Conservation (phyloP, 2,888 invertebrate species). For the Trachelus iudaicus region DNA sequence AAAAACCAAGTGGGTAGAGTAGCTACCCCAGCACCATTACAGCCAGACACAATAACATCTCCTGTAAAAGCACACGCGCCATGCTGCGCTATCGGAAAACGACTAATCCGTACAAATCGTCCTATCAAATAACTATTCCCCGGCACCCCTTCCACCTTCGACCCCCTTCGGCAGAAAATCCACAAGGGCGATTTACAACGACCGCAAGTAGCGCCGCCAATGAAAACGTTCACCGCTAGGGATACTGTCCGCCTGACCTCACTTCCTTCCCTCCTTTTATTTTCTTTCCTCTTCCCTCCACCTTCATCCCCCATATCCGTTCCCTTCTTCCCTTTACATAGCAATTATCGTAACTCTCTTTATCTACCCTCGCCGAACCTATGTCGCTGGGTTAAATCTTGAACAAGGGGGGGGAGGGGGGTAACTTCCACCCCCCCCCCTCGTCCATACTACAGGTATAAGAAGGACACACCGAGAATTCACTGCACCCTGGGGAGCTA, state of each 20-base stretch:
- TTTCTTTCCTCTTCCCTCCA: background rate
- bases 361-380: constrained; percentile 34
- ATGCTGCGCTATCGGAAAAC: constrained; percentile 22
- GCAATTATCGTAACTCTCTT: constrained; percentile 57
- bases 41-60: background rate
- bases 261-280: background rate
- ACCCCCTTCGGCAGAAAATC: background rate
- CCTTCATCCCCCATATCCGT: background rate
- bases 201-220: background rate
- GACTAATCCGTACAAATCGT: constrained; percentile 41
- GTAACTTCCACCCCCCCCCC: constrained; percentile 10
- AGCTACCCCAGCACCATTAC: background rate
- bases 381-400: constrained; percentile 11
- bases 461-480: constrained; percentile 2
- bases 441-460: background rate
- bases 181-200: background rate
- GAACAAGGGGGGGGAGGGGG: background rate
- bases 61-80: background rate
- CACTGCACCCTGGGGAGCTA: constrained; percentile 24
- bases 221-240: background rate
- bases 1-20: background rate
- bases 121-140: constrained; percentile 28
- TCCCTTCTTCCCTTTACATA: constrained; percentile 29
- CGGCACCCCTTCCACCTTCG: background rate
- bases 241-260: background rate